Base-by-base conservation (phyloP, 2,113 vertebrate species). In the Nipponia nippon region DNA sequence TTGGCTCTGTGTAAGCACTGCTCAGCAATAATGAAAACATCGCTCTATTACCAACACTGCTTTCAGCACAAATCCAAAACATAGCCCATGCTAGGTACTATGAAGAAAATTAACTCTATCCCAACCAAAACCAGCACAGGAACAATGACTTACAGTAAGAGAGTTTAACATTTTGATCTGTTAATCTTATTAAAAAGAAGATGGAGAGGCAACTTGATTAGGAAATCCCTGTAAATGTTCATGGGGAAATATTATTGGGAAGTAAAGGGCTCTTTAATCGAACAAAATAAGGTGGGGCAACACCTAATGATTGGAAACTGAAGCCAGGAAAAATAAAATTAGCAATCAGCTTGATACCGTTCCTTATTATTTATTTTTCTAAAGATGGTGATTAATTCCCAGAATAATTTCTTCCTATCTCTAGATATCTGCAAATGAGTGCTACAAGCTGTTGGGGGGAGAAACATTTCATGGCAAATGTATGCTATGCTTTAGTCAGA, bases 251-350 rank as follows among this genome's bases (percentile, higher is more conserved):
- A 91, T 49, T 91, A 86, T 7, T 53, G 59, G 22, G 79, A 92
- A 93, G 71, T 75, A 96, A 92, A 95, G 56, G 70, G 83, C 77
- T 96, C 83, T 92, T 95, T 91, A 95, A 87, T 90, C 75, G 95
- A 89, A 90, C 50, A 96, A 92, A 91, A 91, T 92, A 93, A 93
- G 89, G 90, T 71, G 55, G 53, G 95, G 56, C 40, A 95, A 76
- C 55, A 75, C 59, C 61, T 87, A 94, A 76, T 92, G 87, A 95
- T 13, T 92, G 73, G 94, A 95, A 95, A 93, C 86, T 84, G 72
- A 93, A 95, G 90, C 83, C 94, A 96, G 90, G 79, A 96, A 96
- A 97, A 96, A 94, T 92, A 94, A 96, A 95, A 97, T 92, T 92
- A 97, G 92, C 75, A 83, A 95, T 97, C 95, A 95, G 67, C 71